Evolutionary conservation across 2,888 invertebrate genomes (phyloP).

Genomic region (Drosophila parthenogenetica): DNA sequence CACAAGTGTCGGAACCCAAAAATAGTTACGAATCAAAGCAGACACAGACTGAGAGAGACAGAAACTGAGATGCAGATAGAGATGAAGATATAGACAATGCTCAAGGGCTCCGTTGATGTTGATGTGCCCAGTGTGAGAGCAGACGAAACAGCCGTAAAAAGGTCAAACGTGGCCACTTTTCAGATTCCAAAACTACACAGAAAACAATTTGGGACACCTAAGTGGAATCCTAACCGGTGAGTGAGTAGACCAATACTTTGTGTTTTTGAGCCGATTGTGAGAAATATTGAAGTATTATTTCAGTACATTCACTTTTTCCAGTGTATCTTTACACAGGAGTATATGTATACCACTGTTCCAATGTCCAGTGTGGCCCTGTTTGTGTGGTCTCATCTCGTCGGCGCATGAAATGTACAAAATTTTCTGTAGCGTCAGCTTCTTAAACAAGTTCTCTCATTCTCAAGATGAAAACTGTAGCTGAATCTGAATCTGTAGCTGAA

Average conservation of each 20-base stretch:
- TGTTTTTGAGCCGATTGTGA: no score
- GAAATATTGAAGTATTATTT: no score
- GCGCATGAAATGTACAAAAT: constrained; percentile 61
- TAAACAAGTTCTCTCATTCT: constrained; percentile 70
- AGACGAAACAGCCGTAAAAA: constrained; percentile 53
- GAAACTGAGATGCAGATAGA: constrained; percentile 14
- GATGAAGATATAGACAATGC: constrained; percentile 40
- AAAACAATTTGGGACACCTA: background rate
- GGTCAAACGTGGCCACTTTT: constrained; percentile 80
- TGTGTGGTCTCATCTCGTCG: constrained; percentile 58
- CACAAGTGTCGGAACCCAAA: constrained; percentile 59
- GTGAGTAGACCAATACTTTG: no score
- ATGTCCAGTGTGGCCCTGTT: constrained; percentile 37
- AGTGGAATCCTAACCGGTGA: no score
- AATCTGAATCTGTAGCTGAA: constrained; percentile 30
- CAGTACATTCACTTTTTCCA: no score
- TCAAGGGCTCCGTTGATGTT: constrained; percentile 63
- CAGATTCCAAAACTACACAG: constrained; percentile 46
- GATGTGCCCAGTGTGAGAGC: constrained; percentile 51
- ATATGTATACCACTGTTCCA: constrained; percentile 37
- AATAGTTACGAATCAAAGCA: constrained; percentile 46
- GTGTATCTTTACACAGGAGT: constrained; percentile 25
- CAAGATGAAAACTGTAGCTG: constrained; percentile 26
- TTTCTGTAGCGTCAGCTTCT: constrained; percentile 62
- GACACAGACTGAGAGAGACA: constrained; percentile 22